Evolutionary conservation across 2,888 invertebrate genomes (phyloP), one percentile per base, ranked within the genome.

Genomic region (Plutella xylostella): DNA sequence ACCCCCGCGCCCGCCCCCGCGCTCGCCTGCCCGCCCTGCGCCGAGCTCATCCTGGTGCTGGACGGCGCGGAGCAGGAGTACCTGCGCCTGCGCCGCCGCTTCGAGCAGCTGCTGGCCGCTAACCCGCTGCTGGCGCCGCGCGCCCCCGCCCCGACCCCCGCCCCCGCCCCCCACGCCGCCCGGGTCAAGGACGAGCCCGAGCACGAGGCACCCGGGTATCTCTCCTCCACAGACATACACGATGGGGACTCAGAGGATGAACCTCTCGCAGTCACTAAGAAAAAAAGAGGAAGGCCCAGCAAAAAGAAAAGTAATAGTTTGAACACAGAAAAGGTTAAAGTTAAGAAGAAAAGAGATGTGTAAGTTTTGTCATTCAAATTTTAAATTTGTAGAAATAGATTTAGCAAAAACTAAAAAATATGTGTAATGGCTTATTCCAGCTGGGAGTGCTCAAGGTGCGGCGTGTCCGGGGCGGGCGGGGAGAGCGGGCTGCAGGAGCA

Each of bases 21-120:
- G 11, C 55, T 58, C 15, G 60, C 55, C 44, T 55, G 57, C 50
- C 55, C 66, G 22, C 63, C 57, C 44, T 82, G 82, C 53, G 65
- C 58, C 47, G 72, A 79, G 20, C 70, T 80, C 39, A 59, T 80
- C 37, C 72, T 74, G 51, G 62, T 75, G 30, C 57, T 82, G 31
- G 80, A 82, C 52, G 69, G 68, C 38, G 72, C 80, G 2, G 80
- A 80, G 54, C 49, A 70, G 14, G 78, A 79, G 49, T 82, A 79
- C 46, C 31, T 59, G 28, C 75, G 74, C 52, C 51, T 78, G 22
- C 77, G 73, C 49, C 72, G 74, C 39, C 58, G 72, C 6, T 79
- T 82, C 52, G 75, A 74, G 48, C 61, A 79, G 50, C 80, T 80
- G 1, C 54, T 79, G 42, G 77, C 76, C 48, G 69, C 66, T 3